These are phyloP conservation scores for Coluber constrictor DNA, from an alignment of 2,797 vertebrate species.

Conservation along the genomic window DNA sequence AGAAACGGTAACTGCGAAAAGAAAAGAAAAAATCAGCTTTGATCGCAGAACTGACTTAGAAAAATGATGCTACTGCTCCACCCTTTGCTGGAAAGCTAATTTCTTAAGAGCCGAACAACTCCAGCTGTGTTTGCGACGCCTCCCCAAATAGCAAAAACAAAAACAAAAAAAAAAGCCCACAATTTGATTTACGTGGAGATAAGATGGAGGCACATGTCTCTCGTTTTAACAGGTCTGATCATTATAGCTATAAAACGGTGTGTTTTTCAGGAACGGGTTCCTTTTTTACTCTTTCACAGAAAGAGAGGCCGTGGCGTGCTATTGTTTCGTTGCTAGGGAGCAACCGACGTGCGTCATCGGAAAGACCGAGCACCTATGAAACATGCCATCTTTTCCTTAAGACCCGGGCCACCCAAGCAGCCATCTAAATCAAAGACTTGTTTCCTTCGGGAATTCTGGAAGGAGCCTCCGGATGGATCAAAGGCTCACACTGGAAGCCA, in stretches of 20 bases:
- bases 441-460: neutral
- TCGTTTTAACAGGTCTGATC: neutral
- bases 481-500: neutral
- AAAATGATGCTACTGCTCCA: neutral
- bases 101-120: neutral
- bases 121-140: neutral
- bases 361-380: slow-evolving; percentile 1
- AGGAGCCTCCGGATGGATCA: neutral
- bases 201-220: neutral
- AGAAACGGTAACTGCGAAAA: neutral
- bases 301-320: neutral
- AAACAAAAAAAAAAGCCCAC: neutral
- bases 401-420: neutral
- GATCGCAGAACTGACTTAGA: neutral
- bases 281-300: neutral
- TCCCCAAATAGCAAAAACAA: neutral
- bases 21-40: neutral
- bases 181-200: neutral
- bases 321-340: slow-evolving; percentile 31
- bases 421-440: neutral
- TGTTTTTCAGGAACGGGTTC: neutral
- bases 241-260: neutral
- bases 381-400: neutral
- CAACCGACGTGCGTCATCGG: slow-evolving; percentile 15
- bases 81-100: neutral